Conservation (phyloP, 1,140 invertebrate genomes). For the Cardiocondyla obscurior region DNA sequence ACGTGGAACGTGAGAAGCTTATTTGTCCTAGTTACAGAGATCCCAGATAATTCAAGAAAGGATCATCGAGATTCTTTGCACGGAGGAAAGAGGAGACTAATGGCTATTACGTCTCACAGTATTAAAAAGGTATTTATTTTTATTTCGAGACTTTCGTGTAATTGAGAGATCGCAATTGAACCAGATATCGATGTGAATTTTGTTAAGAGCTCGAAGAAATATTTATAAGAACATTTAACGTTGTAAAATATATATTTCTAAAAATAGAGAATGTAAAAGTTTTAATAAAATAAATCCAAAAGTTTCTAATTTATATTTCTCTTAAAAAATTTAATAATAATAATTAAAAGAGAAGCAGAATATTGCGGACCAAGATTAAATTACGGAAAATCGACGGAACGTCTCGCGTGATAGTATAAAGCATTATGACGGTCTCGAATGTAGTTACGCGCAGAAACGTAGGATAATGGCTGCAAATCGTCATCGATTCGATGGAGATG, state of each 20-base stretch:
- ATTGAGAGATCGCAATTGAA: neutral
- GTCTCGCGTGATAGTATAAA: neutral
- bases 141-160: neutral
- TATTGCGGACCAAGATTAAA: neutral
- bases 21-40: constrained; percentile 10
- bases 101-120: neutral
- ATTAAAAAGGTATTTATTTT: constrained; percentile 23
- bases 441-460: neutral
- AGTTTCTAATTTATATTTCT: neutral
- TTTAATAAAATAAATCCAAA: neutral
- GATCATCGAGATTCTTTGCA: neutral
- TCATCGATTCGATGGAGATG: constrained; percentile 13
- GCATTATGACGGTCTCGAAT: neutral
- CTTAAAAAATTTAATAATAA: too few species aligned
- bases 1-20: constrained; percentile 2
- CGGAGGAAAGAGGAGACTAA: neutral
- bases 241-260: neutral
- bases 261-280: neutral
- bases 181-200: neutral
- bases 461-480: constrained; percentile 41
- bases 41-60: constrained; percentile 16
- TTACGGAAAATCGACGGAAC: neutral
- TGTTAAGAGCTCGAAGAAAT: neutral
- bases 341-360: neutral
- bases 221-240: neutral